These are phyloP conservation scores for Scaptomyza graminum DNA, from an alignment of 1,140 invertebrate species.

Conservation along the genomic window DNA sequence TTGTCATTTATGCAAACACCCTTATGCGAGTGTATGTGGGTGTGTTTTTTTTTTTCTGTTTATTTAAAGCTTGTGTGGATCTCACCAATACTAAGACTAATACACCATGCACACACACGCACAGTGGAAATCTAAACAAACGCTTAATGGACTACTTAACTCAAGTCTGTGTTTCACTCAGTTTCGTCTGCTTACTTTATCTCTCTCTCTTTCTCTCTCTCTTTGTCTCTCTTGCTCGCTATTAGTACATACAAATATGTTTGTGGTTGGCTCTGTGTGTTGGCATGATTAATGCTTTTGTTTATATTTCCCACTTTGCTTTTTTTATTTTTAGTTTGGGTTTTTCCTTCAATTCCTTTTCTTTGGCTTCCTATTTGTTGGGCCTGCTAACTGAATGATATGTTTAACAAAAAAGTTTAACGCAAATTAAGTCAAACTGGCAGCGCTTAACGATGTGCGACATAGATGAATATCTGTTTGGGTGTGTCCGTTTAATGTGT, in stretches of 20 bases:
- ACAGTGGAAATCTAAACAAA: constrained; percentile 32
- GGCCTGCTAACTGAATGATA: constrained; percentile 64
- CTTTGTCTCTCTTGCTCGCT: neutral
- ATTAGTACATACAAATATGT: constrained; percentile 1
- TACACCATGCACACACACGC: neutral
- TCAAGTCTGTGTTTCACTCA: constrained; percentile 7
- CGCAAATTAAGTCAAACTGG: constrained; percentile 81
- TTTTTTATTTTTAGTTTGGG: constrained; percentile 30
- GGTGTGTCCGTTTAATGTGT: constrained; percentile 10
- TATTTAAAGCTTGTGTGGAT: constrained; percentile 31
- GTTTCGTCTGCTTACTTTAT: constrained; percentile 1
- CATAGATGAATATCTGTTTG: constrained; percentile 69
- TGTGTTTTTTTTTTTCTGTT: constrained; percentile 64
- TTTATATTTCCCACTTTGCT: constrained; percentile 71
- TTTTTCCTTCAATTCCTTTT: constrained; percentile 25
- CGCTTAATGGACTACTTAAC: constrained; percentile 39
- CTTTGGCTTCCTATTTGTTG: neutral
- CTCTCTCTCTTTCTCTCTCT: constrained; percentile 11
- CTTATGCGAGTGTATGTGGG: constrained; percentile 1
- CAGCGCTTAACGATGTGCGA: constrained; percentile 80
- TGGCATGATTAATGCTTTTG: constrained; percentile 79
- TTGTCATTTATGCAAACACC: constrained; percentile 67
- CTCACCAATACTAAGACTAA: constrained; percentile 10
- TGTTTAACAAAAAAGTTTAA: constrained; percentile 81
- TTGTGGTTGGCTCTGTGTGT: constrained; percentile 35